phyloP scores from a whole-genome alignment of 92 coral and sea anemone species.

The Pocillopora grandis region DNA sequence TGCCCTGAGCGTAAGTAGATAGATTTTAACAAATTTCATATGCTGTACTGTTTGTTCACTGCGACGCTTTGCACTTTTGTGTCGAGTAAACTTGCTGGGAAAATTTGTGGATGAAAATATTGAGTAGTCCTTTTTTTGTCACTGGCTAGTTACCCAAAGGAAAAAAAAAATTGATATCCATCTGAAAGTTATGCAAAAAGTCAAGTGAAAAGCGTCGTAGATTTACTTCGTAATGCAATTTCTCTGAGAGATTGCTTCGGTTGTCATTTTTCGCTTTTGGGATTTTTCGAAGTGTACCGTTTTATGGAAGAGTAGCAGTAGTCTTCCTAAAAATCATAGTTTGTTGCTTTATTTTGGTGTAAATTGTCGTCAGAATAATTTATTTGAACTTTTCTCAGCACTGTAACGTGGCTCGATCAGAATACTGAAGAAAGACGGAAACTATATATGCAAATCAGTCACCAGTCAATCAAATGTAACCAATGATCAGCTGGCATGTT shows the following conservation, averaged over 20 bases:
- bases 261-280: neutral
- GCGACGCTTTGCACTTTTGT: neutral
- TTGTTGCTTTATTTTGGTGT: conserved; percentile 4
- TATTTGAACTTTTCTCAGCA: neutral
- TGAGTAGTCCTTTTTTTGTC: neutral
- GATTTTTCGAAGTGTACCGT: neutral
- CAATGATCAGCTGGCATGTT: conserved; percentile 38
- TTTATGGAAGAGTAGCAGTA: neutral
- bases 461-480: conserved; percentile 47
- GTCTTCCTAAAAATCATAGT: neutral
- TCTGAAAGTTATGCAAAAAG: neutral
- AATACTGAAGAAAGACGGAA: conserved; percentile 12
- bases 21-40: neutral
- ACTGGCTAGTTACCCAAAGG: conserved; percentile 17
- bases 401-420: conserved; percentile 6
- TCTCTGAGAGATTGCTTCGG: neutral
- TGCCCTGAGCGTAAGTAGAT: conserved; percentile 83
- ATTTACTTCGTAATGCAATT: neutral
- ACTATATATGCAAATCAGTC: conserved; percentile 37
- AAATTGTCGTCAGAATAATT: conserved; percentile 2
- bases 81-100: neutral
- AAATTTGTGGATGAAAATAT: neutral
- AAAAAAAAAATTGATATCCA: conserved; percentile 1
- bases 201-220: neutral
- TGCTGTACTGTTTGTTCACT: conserved; percentile 27